Evolutionary conservation across 2,113 vertebrate species (phyloP).

Genomic region (Thalassarche chlororhynchos): DNA sequence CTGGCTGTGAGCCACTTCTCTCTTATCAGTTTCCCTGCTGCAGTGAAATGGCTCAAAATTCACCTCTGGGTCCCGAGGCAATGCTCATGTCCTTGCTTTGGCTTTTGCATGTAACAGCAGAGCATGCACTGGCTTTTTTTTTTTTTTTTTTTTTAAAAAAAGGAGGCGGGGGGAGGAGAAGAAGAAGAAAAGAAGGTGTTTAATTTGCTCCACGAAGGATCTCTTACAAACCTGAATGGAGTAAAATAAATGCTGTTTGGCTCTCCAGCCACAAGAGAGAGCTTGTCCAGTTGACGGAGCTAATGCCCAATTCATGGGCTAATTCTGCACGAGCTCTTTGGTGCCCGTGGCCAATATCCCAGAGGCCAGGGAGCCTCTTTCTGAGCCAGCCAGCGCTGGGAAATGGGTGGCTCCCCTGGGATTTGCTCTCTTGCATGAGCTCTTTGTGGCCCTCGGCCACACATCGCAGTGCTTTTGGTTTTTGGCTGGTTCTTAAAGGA

Average conservation of each 20-base stretch:
- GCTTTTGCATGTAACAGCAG: background rate
- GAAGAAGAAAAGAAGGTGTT: background rate
- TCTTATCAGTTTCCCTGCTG: background rate
- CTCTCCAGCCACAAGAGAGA: background rate
- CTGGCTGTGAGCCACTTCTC: background rate
- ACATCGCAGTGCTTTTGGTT: background rate
- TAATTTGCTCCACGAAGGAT: background rate
- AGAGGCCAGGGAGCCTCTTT: background rate
- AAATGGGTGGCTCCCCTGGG: background rate
- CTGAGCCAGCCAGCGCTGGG: background rate
- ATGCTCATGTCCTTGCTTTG: background rate
- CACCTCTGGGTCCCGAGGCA: background rate
- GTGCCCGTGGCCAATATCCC: background rate
- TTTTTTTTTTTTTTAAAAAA: background rate
- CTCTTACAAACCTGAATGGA: background rate
- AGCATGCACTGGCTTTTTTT: background rate
- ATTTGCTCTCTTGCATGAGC: background rate
- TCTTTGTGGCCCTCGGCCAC: background rate
- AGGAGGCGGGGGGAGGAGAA: too few relatives aligned
- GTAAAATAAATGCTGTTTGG: background rate
- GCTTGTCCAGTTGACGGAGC: background rate
- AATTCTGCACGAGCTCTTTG: background rate
- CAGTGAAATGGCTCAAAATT: background rate
- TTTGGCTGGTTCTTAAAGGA: conserved; percentile 34
- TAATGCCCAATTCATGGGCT: background rate